Evolutionary conservation across 2,113 vertebrate species (phyloP).

Genomic region (Pitta sordida): DNA sequence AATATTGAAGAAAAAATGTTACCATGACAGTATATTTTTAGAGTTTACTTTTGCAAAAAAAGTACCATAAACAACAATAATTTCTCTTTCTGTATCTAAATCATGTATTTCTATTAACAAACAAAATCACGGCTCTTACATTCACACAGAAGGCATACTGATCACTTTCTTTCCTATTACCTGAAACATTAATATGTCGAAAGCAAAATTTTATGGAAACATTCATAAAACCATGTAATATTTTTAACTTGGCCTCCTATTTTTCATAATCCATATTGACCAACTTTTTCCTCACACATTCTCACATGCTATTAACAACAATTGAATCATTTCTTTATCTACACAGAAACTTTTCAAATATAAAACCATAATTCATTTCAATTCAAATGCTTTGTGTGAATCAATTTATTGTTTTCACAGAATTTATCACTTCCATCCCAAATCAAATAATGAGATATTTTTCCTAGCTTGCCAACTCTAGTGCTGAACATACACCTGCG

Average conservation of each 20-base stretch:
- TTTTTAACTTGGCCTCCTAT: not conserved
- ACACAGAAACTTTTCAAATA: not conserved
- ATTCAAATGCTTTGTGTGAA: too few species aligned
- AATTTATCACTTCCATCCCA: not conserved
- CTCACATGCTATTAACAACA: not conserved
- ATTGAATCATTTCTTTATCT: not conserved
- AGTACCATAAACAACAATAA: not conserved
- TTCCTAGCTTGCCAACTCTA: not conserved
- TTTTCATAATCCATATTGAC: not conserved
- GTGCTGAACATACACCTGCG: not conserved
- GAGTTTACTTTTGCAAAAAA: not conserved
- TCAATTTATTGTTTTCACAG: not conserved
- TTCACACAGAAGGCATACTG: not conserved
- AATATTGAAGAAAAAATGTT: conserved; percentile 48
- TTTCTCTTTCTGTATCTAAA: not conserved
- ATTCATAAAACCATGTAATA: not conserved
- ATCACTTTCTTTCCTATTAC: not conserved
- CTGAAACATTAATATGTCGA: not conserved
- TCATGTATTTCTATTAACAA: not conserved
- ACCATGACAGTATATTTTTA: not conserved
- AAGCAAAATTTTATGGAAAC: not conserved
- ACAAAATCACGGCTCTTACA: not conserved
- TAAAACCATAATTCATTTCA: not conserved
- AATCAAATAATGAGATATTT: not conserved
- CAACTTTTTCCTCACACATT: not conserved